Base-by-base conservation (phyloP, 2,113 vertebrate species). In the Aleadryas rufinucha region DNA sequence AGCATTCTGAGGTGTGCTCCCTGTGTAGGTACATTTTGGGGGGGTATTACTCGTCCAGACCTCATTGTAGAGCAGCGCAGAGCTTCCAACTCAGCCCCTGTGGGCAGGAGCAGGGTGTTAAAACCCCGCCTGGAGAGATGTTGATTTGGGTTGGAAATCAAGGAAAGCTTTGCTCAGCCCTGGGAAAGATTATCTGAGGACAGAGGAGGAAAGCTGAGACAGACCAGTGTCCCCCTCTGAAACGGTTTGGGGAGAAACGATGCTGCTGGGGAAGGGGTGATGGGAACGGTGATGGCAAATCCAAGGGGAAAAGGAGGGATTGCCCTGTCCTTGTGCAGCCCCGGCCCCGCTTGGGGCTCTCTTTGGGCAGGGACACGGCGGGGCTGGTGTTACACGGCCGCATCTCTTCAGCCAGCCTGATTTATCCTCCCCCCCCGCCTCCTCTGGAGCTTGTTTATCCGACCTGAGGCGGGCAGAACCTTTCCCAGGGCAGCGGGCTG, bases 11-110 rank as follows among this genome's bases (percentile, higher is more conserved):
- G n/a, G 3, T 1, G 4, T 10, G 3, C 13, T 5, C 10, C 27
- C 35, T 11, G 2, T 5, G 11, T 1, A 6, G 21, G 19, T 11
- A 12, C 7, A 1, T 89, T 76, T 56, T 39, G 21, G 30, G 31
- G 31, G 10, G 5, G 2, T 15, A 2, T 52, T 0, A 0, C 8
- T 57, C 28, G 8, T 41, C 57, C 13, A 2, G 16, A 31, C 11
- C 35, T 45, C 30, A 8, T 3, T 1, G 2, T 1, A 45, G 27
- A 1, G 33, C 52, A 33, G 35, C 0, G 0, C 2, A 1, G 24
- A 60, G 18, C 61, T 81, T 75, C 41, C 24, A 44, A 49, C 79
- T 33, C 57, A 61, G 6, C 20, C 27, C 13, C 0, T 2, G 13
- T 3, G n/a, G 22, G 31, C 11, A 18, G 77, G 27, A 68, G 24